Conservation (phyloP, 2,888 invertebrate genomes). For the Bombyx huttoni region DNA sequence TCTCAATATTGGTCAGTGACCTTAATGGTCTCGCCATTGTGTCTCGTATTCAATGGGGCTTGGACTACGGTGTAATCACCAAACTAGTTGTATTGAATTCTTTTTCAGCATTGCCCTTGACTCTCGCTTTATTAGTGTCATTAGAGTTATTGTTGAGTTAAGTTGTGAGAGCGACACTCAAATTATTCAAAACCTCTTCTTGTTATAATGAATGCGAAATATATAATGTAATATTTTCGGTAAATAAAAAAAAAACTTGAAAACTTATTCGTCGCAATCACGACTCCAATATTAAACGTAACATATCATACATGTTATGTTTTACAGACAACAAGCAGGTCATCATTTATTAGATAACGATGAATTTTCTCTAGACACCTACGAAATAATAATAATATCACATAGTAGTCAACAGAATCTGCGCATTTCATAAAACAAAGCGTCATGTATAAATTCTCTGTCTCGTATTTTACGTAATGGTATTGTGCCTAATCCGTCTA, state of each 20-base stretch:
- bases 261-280: no score
- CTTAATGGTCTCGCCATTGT: slow-evolving; percentile 35
- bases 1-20: slow-evolving; percentile 35
- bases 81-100: not conserved
- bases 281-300: no score
- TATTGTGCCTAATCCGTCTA: slow-evolving; percentile 31
- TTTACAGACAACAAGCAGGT: no score
- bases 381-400: no score
- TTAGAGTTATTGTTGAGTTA: not conserved
- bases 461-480: slow-evolving; percentile 21
- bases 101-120: not conserved
- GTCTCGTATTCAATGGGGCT: slow-evolving; percentile 5
- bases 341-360: no score
- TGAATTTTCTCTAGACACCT: no score
- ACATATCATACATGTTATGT: no score
- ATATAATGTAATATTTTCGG: no score
- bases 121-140: not conserved
- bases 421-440: not conserved
- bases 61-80: not conserved
- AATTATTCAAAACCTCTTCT: no score
- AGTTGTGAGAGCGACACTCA: not conserved
- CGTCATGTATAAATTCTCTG: not conserved
- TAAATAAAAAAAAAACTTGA: no score
- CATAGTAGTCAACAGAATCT: not conserved
- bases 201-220: no score